Evolutionary conservation across 1,140 invertebrate species (phyloP).

Genomic region (Caligus rogercresseyi): DNA sequence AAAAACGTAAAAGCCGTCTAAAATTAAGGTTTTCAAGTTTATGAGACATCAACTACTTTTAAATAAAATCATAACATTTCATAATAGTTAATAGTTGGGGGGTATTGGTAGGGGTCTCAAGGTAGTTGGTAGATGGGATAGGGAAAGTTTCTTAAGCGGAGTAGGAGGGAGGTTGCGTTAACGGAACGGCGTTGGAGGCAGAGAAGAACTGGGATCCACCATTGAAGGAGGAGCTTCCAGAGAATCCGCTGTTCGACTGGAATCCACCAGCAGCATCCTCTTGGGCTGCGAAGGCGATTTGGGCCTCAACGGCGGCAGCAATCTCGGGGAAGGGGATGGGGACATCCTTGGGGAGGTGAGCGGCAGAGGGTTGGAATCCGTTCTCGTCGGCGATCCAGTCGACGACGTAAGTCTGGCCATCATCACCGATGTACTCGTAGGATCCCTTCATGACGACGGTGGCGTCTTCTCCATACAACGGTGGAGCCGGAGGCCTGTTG

Average conservation of each 20-base stretch:
- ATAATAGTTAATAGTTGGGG: too few relatives aligned
- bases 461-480: not conserved
- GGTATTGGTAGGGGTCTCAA: too few relatives aligned
- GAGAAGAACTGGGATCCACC: not conserved
- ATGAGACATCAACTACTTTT: too few relatives aligned
- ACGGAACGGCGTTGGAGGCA: not conserved
- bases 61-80: too few relatives aligned
- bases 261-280: conserved; percentile 20
- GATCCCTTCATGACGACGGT: conserved; percentile 1
- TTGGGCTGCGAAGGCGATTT: conserved; percentile 5
- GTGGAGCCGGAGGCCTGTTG: not conserved
- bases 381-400: conserved; percentile 44
- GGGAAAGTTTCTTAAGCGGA: too few relatives aligned
- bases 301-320: conserved; percentile 7
- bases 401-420: conserved; percentile 28
- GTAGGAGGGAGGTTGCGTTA: not conserved
- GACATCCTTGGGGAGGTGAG: conserved; percentile 26
- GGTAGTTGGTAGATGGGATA: too few relatives aligned
- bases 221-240: not conserved
- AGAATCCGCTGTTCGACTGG: conserved; percentile 36
- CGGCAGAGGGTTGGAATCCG: conserved; percentile 37
- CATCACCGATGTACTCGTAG: conserved; percentile 21
- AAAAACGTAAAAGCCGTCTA: too few relatives aligned
- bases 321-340: not conserved
- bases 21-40: too few relatives aligned